Conservation (phyloP, 2,797 vertebrate genomes). For the Micropoecilia bifurca region DNA sequence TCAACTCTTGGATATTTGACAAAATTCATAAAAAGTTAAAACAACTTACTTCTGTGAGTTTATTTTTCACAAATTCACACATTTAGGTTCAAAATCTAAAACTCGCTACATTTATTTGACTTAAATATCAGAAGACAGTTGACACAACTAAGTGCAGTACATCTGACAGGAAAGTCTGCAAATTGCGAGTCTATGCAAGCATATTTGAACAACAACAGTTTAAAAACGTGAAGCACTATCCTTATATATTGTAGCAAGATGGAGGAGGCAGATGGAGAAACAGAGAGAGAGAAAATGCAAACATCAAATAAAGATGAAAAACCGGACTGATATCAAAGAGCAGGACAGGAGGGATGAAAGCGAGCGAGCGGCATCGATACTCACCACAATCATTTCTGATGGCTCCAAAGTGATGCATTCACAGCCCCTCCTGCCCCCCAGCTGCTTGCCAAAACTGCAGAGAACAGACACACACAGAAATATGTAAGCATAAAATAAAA, state of each 20-base stretch:
- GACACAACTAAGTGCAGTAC: no score
- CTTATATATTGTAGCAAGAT: no score
- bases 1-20: no score
- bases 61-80: no score
- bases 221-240: neutral
- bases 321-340: conserved; percentile 49
- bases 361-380: conserved; percentile 46
- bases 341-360: conserved; percentile 9
- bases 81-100: no score
- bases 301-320: conserved; percentile 54
- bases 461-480: conserved; percentile 44
- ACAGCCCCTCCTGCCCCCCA: conserved; percentile 94
- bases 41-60: no score
- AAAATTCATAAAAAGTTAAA: no score
- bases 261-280: conserved; percentile 21
- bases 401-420: conserved; percentile 97
- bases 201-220: neutral
- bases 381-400: conserved; percentile 99
- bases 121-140: no score
- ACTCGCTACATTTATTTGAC: no score
- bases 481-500: conserved; percentile 24
- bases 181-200: neutral
- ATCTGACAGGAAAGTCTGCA: neutral
- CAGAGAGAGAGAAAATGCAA: conserved; percentile 14
- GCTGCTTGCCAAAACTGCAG: conserved; percentile 95